Evolutionary conservation across 2,888 invertebrate genomes (phyloP), one percentile per base, ranked within the genome.

Genomic region (Plemyria rubiginata): DNA sequence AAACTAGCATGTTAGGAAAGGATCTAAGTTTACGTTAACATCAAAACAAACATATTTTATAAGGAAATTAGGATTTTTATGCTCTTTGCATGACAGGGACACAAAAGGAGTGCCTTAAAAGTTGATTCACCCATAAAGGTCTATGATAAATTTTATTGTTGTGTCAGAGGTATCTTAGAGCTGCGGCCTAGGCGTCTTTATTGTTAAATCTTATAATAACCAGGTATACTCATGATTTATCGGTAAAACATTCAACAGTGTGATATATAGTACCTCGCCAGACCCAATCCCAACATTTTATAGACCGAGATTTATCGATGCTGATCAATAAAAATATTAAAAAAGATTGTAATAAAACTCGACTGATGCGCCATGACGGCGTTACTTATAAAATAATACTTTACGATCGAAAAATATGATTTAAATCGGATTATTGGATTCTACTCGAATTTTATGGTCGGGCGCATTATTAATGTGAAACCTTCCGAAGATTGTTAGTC

Each of bases 271-370:
- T 84, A 81, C 82, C 43, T 64, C 80, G 81, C 70, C 72, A 72
- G 77, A 77, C 76, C 77, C 75, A 75, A 77, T 78, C 72, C 71
- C 76, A 72, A 74, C 75, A 74, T 81, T 45, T 80, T 82, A 81
- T 79, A 78, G 73, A 71, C 70, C 64, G 71, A 82, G 81, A 85
- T 88, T 88, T 88, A 89, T 87, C 73, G 82, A 78, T 66, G 73
- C 81, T 75, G 80, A 82, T 81, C 84, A 80, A 88, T 85, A 87
- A 85, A 87, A 86, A 80, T 85, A 83, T 84, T 77, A 72, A 78
- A 79, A 82, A 80, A 80, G 72, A 70, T 73, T 62, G 72, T 78
- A 57, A 83, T 85, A 86, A 87, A 86, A 83, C 69, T 70, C 68
- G 71, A 70, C 76, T 75, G 74, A 72, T 71, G 71, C 74, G 73